Conservation (phyloP, 2,113 vertebrate species). For the Reinhardtius hippoglossoides region DNA sequence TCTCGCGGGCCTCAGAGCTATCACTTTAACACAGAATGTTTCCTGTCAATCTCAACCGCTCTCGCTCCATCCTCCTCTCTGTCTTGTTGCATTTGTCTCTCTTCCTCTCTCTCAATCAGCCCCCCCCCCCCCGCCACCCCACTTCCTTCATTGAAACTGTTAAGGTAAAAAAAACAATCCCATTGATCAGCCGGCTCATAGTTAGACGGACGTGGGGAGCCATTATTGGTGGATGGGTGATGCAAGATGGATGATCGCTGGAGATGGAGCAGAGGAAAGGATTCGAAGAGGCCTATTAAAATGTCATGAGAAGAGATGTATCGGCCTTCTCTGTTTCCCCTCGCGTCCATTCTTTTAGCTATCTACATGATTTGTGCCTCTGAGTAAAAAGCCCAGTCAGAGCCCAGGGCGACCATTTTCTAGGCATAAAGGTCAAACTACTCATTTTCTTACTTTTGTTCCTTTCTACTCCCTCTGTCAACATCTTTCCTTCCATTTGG, state of each 20-base stretch:
- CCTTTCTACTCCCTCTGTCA: conserved; percentile 35
- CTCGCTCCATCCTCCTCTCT: conserved; percentile 44
- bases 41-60: conserved; percentile 36
- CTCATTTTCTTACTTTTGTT: conserved; percentile 50
- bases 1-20: conserved; percentile 21
- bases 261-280: conserved; percentile 55
- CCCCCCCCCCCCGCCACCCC: not conserved
- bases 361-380: conserved; percentile 75
- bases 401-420: conserved; percentile 52
- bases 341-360: conserved; percentile 65
- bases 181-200: conserved; percentile 66
- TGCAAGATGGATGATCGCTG: conserved; percentile 64
- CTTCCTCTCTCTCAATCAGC: conserved; percentile 56
- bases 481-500: not conserved
- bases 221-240: conserved; percentile 72
- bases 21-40: conserved; percentile 19
- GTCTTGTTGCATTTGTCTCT: conserved; percentile 48
- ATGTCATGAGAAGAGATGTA: conserved; percentile 75
- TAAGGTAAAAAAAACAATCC: conserved; percentile 57
- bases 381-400: conserved; percentile 60
- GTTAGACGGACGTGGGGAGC: conserved; percentile 55
- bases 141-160: conserved; percentile 47
- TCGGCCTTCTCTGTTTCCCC: conserved; percentile 68
- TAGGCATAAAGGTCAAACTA: conserved; percentile 66
- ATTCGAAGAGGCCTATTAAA: conserved; percentile 76